Conservation (phyloP, 1,140 invertebrate genomes). For the Anoplolepis gracilipes region DNA sequence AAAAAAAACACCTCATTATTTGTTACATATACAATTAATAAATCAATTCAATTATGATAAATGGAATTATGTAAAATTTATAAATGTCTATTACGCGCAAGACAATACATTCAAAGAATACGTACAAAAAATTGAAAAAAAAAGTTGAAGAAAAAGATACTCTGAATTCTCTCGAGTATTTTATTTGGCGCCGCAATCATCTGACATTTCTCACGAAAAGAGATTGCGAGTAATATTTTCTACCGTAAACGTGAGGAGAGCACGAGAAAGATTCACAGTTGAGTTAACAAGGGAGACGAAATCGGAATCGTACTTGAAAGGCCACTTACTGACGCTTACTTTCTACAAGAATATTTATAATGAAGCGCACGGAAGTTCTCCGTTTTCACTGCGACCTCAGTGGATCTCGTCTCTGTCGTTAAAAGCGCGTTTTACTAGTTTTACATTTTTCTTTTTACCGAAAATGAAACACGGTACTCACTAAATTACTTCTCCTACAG, state of each 20-base stretch:
- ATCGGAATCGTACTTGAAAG: slow-evolving; percentile 64
- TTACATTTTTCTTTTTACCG: not conserved
- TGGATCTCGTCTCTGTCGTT: not conserved
- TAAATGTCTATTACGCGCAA: not conserved
- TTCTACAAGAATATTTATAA: slow-evolving; percentile 66
- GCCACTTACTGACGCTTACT: slow-evolving; percentile 67
- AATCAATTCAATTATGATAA: not conserved
- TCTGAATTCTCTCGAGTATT: not conserved
- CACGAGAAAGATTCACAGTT: slow-evolving; percentile 41
- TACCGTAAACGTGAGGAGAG: slow-evolving; percentile 7
- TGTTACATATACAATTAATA: not conserved
- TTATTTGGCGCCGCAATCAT: not conserved
- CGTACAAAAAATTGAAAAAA: not conserved
- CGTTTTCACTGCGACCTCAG: slow-evolving; percentile 52
- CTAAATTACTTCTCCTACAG: not conserved
- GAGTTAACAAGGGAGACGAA: slow-evolving; percentile 62
- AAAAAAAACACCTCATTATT: not conserved
- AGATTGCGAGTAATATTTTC: slow-evolving; percentile 31
- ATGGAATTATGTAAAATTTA: not conserved
- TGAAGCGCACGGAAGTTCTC: slow-evolving; percentile 42
- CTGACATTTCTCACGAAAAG: not conserved
- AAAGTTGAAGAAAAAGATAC: not conserved
- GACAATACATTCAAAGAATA: not conserved
- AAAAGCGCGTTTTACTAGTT: not conserved
- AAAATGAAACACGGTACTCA: not conserved